Evolutionary conservation across 2,888 invertebrate genomes (phyloP).

Genomic region (Leucozona laternaria): DNA sequence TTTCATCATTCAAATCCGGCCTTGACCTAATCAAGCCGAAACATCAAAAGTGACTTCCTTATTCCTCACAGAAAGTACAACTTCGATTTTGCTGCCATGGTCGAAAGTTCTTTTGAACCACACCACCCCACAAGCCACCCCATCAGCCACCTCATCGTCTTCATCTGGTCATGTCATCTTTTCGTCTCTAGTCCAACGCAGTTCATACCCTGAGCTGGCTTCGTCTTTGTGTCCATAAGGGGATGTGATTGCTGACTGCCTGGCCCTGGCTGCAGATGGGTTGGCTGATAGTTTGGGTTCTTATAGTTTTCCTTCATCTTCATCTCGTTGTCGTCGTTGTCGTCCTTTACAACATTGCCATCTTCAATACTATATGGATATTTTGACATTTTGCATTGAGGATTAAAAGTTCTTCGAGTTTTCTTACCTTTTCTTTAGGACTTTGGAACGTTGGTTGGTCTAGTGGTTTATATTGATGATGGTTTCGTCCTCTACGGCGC

Average conservation of each 20-base stretch:
- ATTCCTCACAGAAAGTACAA: constrained; percentile 11
- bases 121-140: not conserved
- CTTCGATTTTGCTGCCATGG: constrained; percentile 40
- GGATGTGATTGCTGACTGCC: constrained; percentile 15
- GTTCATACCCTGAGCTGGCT: constrained; percentile 24
- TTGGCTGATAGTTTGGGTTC: constrained; percentile 7
- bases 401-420: constrained; percentile 76
- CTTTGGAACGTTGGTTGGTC: constrained; percentile 60
- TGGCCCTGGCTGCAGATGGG: not conserved
- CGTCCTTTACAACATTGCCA: constrained; percentile 50
- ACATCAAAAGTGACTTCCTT: constrained; percentile 55
- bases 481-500: constrained; percentile 46
- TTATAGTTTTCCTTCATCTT: constrained; percentile 34
- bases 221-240: not conserved
- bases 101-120: constrained; percentile 4
- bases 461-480: constrained; percentile 75
- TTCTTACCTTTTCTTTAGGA: constrained; percentile 70
- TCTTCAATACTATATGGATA: constrained; percentile 56
- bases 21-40: constrained; percentile 37
- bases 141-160: constrained; percentile 18
- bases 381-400: constrained; percentile 76
- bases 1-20: not conserved
- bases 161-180: constrained; percentile 72
- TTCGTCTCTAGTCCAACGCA: constrained; percentile 61
- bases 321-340: constrained; percentile 34